Evolutionary conservation across 2,888 invertebrate species (phyloP).

Genomic region (Theretra japonica): DNA sequence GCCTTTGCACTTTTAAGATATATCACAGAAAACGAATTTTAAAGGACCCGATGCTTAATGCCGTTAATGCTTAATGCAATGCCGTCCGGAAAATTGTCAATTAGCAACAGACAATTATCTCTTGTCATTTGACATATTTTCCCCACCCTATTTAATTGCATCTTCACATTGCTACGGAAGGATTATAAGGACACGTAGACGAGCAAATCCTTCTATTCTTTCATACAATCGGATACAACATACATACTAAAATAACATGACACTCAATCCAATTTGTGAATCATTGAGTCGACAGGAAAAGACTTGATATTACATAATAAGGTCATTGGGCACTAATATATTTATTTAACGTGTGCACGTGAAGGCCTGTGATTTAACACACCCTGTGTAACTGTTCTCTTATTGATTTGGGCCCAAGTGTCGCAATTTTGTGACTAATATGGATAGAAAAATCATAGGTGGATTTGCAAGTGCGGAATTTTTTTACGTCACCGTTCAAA

Average conservation of each 20-base stretch:
- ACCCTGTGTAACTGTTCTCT: constrained; percentile 22
- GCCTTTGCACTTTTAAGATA: too few relatives aligned
- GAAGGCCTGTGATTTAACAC: constrained; percentile 25
- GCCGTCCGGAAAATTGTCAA: too few relatives aligned
- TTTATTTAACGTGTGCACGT: constrained; percentile 28
- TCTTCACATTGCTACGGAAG: too few relatives aligned
- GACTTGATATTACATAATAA: constrained; percentile 25
- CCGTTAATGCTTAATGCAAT: too few relatives aligned
- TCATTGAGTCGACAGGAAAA: constrained; percentile 26
- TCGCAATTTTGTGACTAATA: not conserved
- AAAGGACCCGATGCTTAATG: too few relatives aligned
- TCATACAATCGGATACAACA: too few relatives aligned
- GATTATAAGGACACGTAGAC: too few relatives aligned
- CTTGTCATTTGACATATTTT: too few relatives aligned
- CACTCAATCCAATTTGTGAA: not conserved
- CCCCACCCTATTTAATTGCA: too few relatives aligned
- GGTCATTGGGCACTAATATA: constrained; percentile 7
- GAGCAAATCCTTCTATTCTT: too few relatives aligned
- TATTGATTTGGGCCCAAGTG: constrained; percentile 3
- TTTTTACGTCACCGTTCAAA: not conserved
- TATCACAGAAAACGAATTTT: too few relatives aligned
- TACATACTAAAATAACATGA: not conserved
- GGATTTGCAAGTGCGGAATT: not conserved
- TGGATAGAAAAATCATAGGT: not conserved
- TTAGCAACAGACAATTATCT: too few relatives aligned